phyloP scores from a whole-genome alignment of 2,113 vertebrate genomes.

The Pimephales promelas region DNA sequence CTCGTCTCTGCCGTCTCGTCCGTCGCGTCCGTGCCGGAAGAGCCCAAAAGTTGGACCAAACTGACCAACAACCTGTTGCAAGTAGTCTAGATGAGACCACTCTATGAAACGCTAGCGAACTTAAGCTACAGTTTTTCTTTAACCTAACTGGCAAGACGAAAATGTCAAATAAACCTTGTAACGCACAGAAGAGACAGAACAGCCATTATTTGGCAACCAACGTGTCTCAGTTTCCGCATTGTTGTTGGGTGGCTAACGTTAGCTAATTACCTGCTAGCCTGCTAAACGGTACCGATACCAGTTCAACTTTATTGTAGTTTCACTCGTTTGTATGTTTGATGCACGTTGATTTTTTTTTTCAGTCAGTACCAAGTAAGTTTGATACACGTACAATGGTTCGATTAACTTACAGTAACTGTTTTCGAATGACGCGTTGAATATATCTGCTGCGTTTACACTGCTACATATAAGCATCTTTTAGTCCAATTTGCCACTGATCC shows the following conservation, averaged over 20 bases:
- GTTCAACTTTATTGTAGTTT: conserved; percentile 12
- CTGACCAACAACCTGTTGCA: conserved; percentile 46
- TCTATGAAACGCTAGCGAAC: not conserved
- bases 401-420: not conserved
- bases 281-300: conserved; percentile 7
- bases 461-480: no score
- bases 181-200: not conserved
- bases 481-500: no score
- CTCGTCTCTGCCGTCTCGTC: conserved; percentile 11
- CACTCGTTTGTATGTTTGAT: not conserved
- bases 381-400: not conserved
- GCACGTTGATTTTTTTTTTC: not conserved
- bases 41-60: conserved; percentile 37
- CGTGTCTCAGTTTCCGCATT: conserved; percentile 57
- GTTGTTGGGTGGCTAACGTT: conserved; percentile 38
- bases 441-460: not conserved
- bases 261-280: conserved; percentile 26
- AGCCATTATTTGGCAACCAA: conserved; percentile 6
- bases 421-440: not conserved
- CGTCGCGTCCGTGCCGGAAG: conserved; percentile 9
- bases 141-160: not conserved
- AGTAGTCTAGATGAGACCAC: not conserved
- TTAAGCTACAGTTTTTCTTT: not conserved
- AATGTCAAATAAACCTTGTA: not conserved
- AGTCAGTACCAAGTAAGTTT: not conserved